Evolutionary conservation across 2,797 vertebrate genomes (phyloP).

Genomic region (Hozukius guyotensis): DNA sequence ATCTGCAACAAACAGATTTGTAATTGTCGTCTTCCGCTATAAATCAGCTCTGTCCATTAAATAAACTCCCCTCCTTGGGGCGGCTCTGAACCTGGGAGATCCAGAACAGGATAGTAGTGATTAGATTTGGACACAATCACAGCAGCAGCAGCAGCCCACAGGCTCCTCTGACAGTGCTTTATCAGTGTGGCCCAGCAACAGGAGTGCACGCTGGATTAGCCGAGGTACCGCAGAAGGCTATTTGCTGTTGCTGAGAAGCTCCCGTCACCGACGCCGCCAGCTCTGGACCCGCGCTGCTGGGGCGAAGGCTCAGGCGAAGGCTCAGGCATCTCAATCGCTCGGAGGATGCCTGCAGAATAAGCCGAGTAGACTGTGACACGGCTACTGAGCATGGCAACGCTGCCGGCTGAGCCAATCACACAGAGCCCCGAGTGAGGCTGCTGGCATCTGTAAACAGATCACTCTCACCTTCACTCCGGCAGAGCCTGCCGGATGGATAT

Average conservation of each 20-base stretch:
- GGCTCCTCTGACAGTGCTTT: constrained; percentile 35
- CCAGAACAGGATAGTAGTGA: constrained; percentile 59
- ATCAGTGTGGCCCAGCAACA: constrained; percentile 52
- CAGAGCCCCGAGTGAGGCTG: constrained; percentile 22
- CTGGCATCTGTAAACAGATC: constrained; percentile 63
- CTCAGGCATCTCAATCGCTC: constrained; percentile 54
- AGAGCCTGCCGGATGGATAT: constrained; percentile 40
- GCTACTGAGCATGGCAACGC: constrained; percentile 48
- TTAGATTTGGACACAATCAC: constrained; percentile 61
- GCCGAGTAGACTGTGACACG: constrained; percentile 52
- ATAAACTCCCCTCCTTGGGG: constrained; percentile 37
- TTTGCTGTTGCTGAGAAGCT: constrained; percentile 34
- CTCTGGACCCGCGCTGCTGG: constrained; percentile 14
- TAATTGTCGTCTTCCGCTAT: constrained; percentile 32
- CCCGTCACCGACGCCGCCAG: constrained; percentile 24
- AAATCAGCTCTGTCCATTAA: constrained; percentile 51
- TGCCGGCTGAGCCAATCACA: constrained; percentile 55
- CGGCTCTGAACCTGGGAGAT: constrained; percentile 57
- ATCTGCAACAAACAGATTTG: constrained; percentile 32
- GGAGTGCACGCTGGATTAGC: constrained; percentile 29
- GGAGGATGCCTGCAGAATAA: constrained; percentile 50
- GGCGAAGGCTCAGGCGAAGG: constrained; percentile 7
- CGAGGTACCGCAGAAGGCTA: constrained; percentile 28
- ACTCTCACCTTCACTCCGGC: constrained; percentile 48
- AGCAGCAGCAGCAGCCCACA: constrained; percentile 13